A percentile compares a stretch with the other conserved stretches of the same genome.
Evolutionary conservation across 2,888 invertebrate genomes (phyloP).

Genomic region (Osedax frankpressi): DNA sequence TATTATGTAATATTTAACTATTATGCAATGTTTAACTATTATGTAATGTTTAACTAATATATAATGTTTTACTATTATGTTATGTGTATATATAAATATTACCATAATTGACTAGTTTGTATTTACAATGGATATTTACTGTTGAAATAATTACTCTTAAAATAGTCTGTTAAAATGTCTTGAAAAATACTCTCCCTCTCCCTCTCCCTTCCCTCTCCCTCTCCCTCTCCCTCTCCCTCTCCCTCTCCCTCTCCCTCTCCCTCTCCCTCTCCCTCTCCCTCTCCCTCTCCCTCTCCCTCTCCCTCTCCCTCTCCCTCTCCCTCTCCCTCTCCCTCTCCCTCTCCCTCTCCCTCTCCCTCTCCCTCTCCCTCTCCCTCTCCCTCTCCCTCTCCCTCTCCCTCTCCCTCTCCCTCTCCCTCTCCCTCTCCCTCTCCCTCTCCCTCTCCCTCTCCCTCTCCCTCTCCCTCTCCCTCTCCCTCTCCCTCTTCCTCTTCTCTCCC

Average conservation of each 20-base stretch:
- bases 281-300: conserved; percentile 3
- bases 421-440: not conserved
- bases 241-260: conserved; percentile 2
- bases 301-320: conserved; percentile 2
- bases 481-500: conserved; percentile 1
- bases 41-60: too few relatives aligned
- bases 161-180: too few relatives aligned
- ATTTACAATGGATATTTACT: too few relatives aligned
- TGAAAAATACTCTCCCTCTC: too few relatives aligned
- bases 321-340: not conserved
- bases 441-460: not conserved
- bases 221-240: not conserved
- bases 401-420: not conserved
- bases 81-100: too few relatives aligned
- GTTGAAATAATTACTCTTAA: too few relatives aligned
- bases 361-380: not conserved
- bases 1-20: too few relatives aligned
- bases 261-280: conserved; percentile 3
- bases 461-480: conserved; percentile 1
- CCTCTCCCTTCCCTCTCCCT: not conserved
- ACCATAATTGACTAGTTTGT: too few relatives aligned
- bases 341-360: not conserved
- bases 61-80: too few relatives aligned
- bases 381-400: not conserved
- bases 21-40: too few relatives aligned